Evolutionary conservation across 2,888 invertebrate genomes (phyloP).

Genomic region (Lithophane leautieri): DNA sequence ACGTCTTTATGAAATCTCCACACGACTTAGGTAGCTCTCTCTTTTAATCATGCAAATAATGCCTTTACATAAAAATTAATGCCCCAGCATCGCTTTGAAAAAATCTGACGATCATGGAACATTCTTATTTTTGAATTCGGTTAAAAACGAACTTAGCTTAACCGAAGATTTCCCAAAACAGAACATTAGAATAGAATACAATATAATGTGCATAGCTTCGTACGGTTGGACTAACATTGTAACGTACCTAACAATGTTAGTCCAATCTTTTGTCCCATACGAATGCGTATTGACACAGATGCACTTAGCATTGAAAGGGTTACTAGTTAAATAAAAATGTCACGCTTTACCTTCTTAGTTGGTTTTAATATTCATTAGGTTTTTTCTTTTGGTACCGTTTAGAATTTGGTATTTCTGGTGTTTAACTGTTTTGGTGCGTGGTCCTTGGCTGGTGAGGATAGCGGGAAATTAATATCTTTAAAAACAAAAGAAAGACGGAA

Average conservation of each 20-base stretch:
- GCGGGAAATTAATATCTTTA: neutral
- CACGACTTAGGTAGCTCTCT: neutral
- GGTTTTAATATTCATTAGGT: slow-evolving; percentile 78
- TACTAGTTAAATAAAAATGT: slow-evolving; percentile 81
- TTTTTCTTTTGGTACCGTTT: slow-evolving; percentile 71
- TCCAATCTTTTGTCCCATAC: slow-evolving; percentile 52
- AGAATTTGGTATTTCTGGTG: slow-evolving; percentile 75
- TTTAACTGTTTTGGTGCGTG: slow-evolving; percentile 42
- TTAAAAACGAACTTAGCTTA: too few species aligned
- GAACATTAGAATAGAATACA: slow-evolving; percentile 11
- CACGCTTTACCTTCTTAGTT: slow-evolving; percentile 67
- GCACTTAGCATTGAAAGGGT: slow-evolving; percentile 71
- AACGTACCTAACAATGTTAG: slow-evolving; percentile 16
- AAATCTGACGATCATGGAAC: too few species aligned
- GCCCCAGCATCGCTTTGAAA: too few species aligned
- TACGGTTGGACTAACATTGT: neutral
- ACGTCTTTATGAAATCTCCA: neutral
- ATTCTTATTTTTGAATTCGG: too few species aligned
- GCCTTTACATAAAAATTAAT: neutral
- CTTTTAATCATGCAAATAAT: neutral
- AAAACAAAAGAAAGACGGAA: neutral
- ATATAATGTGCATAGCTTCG: slow-evolving; percentile 26
- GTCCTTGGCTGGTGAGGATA: slow-evolving; percentile 5
- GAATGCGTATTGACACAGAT: slow-evolving; percentile 81
- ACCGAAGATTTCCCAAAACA: slow-evolving; percentile 3